phyloP scores from a whole-genome alignment of 2,113 vertebrate genomes.

The Protomyctophum bolini region DNA sequence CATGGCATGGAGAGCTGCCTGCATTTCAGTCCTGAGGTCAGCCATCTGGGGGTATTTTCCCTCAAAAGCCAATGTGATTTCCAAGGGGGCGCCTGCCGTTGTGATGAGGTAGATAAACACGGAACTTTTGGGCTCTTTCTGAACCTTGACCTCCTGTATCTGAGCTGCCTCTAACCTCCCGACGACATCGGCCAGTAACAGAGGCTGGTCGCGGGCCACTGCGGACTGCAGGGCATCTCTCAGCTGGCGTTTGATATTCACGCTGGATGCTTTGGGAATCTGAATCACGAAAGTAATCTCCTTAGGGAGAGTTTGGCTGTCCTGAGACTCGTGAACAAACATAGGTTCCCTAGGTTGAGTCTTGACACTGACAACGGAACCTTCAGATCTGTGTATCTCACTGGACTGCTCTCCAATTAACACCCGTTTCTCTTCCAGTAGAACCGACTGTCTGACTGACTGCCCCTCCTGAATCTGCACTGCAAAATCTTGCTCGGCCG shows the following conservation, averaged over 20 bases:
- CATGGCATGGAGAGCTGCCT: slow-evolving; percentile 81
- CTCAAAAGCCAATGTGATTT: slow-evolving; percentile 82
- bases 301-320: slow-evolving; percentile 72
- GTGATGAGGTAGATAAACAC: slow-evolving; percentile 83
- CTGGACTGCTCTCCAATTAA: slow-evolving; percentile 72
- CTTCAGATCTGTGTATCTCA: slow-evolving; percentile 46
- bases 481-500: slow-evolving; percentile 79
- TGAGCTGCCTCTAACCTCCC: slow-evolving; percentile 77
- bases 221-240: slow-evolving; percentile 83
- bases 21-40: slow-evolving; percentile 81
- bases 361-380: slow-evolving; percentile 31
- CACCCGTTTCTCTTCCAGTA: slow-evolving; percentile 80
- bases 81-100: slow-evolving; percentile 70
- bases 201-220: slow-evolving; percentile 79
- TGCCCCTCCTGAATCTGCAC: slow-evolving; percentile 80
- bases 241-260: slow-evolving; percentile 82
- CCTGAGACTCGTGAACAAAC: slow-evolving; percentile 69
- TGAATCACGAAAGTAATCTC: slow-evolving; percentile 76
- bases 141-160: slow-evolving; percentile 80
- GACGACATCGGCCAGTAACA: slow-evolving; percentile 84
- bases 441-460: slow-evolving; percentile 78
- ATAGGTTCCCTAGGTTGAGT: slow-evolving; percentile 68
- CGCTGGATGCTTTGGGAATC: slow-evolving; percentile 71
- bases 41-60: slow-evolving; percentile 80
- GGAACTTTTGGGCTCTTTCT: slow-evolving; percentile 73